A percentile compares a stretch with the other conserved stretches of the same genome.
phyloP scores from a whole-genome alignment of 2,797 vertebrate species.

The Onychomys arenicola region DNA sequence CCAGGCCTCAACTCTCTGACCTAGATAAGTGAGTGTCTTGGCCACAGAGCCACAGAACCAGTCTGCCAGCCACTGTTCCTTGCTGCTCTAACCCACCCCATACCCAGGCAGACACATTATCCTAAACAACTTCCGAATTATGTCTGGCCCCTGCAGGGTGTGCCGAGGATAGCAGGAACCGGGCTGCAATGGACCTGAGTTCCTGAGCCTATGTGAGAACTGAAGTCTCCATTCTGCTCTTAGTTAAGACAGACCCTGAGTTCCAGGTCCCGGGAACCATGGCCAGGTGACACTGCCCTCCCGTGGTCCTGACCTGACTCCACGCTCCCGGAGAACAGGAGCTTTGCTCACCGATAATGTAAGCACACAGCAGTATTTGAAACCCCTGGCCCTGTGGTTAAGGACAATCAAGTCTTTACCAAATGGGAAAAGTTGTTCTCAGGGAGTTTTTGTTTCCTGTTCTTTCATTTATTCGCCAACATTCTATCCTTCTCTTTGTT shows the following conservation, averaged over 20 bases:
- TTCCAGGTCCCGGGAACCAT: background rate
- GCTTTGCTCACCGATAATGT: background rate
- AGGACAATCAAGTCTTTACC: background rate
- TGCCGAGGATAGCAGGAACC: background rate
- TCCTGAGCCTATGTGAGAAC: background rate
- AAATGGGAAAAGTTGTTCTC: background rate
- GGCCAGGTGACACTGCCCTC: too few relatives aligned
- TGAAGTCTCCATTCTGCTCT: background rate
- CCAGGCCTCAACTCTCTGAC: constrained; percentile 11
- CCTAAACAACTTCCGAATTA: constrained; percentile 45
- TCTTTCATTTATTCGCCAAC: background rate
- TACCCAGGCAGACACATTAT: background rate
- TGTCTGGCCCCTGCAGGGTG: background rate
- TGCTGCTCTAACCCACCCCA: background rate
- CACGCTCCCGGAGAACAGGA: background rate
- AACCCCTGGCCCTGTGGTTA: background rate
- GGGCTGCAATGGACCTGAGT: background rate
- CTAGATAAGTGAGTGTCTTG: background rate
- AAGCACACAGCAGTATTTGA: background rate
- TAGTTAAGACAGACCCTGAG: background rate
- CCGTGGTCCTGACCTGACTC: background rate
- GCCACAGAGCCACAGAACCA: constrained; percentile 45
- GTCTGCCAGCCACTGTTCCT: constrained; percentile 49
- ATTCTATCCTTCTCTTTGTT: background rate
- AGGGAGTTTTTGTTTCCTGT: background rate